phyloP scores from a whole-genome alignment of 2,113 vertebrate genomes.

The Muscicapa adusta region DNA sequence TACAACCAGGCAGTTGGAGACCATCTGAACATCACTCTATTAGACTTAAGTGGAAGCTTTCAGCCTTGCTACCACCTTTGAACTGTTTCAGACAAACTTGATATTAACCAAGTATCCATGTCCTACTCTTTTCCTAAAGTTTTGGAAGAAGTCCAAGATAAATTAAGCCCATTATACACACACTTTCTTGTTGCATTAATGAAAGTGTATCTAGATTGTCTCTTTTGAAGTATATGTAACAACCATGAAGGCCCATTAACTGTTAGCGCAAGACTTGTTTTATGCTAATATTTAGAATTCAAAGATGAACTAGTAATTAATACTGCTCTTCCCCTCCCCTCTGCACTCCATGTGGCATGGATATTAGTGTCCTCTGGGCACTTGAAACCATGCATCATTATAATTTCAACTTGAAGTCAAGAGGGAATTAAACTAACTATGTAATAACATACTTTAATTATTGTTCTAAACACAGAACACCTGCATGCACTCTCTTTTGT shows the following conservation, averaged over 20 bases:
- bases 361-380: constrained; percentile 57
- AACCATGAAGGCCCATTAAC: constrained; percentile 24
- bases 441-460: constrained; percentile 83
- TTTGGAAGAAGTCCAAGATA: constrained; percentile 47
- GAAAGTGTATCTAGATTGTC: constrained; percentile 9
- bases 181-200: constrained; percentile 30
- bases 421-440: constrained; percentile 81
- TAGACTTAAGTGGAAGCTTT: neutral
- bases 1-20: neutral
- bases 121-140: neutral
- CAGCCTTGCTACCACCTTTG: constrained; percentile 15
- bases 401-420: constrained; percentile 82
- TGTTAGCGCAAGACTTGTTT: constrained; percentile 1
- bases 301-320: constrained; percentile 54
- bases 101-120: neutral
- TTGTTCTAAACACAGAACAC: constrained; percentile 70
- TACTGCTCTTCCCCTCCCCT: constrained; percentile 29
- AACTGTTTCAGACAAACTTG: constrained; percentile 16
- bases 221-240: constrained; percentile 39
- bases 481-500: constrained; percentile 70
- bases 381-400: constrained; percentile 74
- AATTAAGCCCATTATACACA: constrained; percentile 34
- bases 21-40: neutral
- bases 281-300: constrained; percentile 57
- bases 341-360: neutral